Conservation (phyloP, 2,797 vertebrate species). For the Sandelia bainsii region DNA sequence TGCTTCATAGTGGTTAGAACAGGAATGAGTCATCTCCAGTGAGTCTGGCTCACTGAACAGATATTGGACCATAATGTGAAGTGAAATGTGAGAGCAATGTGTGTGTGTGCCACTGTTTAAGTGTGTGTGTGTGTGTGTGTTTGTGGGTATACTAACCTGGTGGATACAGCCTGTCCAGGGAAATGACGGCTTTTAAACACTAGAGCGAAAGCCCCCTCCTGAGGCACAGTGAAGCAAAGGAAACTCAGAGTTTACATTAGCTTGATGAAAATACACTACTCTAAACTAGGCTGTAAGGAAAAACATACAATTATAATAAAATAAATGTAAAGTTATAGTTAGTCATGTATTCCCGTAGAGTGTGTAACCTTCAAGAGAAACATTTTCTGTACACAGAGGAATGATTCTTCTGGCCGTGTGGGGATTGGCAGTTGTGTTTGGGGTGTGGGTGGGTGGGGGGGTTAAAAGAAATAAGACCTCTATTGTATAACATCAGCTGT, state of each 20-base stretch:
- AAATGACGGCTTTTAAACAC: constrained; percentile 97
- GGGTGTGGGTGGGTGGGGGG: constrained; percentile 5
- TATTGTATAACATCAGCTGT: constrained; percentile 74
- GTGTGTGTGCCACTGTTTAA: constrained; percentile 35
- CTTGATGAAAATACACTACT: constrained; percentile 10
- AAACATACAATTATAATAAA: neutral
- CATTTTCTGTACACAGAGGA: constrained; percentile 41
- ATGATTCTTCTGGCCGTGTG: constrained; percentile 43
- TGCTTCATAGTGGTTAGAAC: constrained; percentile 48
- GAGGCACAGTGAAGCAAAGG: constrained; percentile 52
- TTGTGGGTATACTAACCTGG: constrained; percentile 86
- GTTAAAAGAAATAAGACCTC: constrained; percentile 65
- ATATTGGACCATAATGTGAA: constrained; percentile 9
- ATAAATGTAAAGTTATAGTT: neutral
- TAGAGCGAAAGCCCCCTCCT: constrained; percentile 96
- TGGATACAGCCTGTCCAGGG: constrained; percentile 92
- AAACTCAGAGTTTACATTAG: constrained; percentile 35
- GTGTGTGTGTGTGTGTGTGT: constrained; percentile 23
- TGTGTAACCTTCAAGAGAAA: constrained; percentile 18
- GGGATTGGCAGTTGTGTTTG: constrained; percentile 40
- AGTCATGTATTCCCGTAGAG: constrained; percentile 11
- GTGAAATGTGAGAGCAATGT: constrained; percentile 18
- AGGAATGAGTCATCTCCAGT: constrained; percentile 44
- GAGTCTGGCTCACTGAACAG: constrained; percentile 15
- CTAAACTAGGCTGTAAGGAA: neutral